phyloP scores from a whole-genome alignment of 2,113 vertebrate species.

The Paramormyrops kingsleyae region DNA sequence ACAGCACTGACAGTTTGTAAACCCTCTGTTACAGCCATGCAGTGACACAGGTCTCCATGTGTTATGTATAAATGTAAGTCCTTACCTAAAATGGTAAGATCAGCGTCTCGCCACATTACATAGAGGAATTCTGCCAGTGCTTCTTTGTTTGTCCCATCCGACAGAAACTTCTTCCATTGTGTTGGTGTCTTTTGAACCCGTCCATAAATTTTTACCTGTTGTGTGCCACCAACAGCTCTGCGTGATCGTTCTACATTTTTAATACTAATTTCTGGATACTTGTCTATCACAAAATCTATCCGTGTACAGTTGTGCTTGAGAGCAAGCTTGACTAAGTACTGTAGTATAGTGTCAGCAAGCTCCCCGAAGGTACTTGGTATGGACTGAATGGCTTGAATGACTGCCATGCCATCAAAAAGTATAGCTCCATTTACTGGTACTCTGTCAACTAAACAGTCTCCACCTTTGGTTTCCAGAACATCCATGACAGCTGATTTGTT shows the following conservation, averaged over 20 bases:
- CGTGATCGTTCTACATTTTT: constrained; percentile 30
- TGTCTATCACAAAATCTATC: constrained; percentile 26
- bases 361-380: not conserved
- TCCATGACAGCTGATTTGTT: not conserved
- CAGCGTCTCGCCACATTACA: too few species aligned
- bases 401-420: not conserved
- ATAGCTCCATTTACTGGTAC: not conserved
- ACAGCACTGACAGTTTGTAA: too few species aligned
- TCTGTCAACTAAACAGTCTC: not conserved
- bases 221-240: constrained; percentile 16
- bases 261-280: constrained; percentile 24
- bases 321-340: not conserved
- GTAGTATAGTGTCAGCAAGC: not conserved
- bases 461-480: not conserved
- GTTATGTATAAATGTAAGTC: too few species aligned
- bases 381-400: not conserved
- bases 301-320: not conserved
- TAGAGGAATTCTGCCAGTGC: too few species aligned
- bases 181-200: too few species aligned
- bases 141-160: too few species aligned
- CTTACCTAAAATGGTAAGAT: too few species aligned
- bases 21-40: too few species aligned
- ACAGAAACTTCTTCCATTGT: too few species aligned
- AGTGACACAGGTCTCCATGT: too few species aligned
- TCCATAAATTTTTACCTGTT: too few species aligned